A percentile compares a stretch with the other conserved stretches of the same genome.
These are phyloP conservation scores for Laterallus jamaicensis DNA, from an alignment of 2,113 vertebrate genomes.

Conservation along the genomic window DNA sequence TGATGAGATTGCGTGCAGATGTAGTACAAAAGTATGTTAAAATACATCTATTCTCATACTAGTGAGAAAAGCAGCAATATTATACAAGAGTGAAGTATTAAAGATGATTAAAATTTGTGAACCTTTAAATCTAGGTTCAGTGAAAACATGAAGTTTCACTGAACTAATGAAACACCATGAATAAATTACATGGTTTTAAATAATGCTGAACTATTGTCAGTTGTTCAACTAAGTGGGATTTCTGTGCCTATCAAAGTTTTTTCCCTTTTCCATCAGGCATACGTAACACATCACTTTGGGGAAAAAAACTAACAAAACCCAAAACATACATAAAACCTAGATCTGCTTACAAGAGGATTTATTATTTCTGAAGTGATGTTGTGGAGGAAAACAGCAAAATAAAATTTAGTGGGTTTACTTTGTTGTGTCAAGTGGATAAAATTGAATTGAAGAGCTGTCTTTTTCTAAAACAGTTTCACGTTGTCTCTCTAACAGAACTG, in stretches of 20 bases:
- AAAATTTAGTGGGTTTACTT: background rate
- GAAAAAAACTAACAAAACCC: background rate
- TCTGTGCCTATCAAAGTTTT: background rate
- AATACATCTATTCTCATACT: background rate
- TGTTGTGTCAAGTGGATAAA: background rate
- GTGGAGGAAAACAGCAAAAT: background rate
- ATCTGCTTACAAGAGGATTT: background rate
- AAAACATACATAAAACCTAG: background rate
- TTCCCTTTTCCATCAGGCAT: background rate
- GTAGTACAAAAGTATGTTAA: background rate
- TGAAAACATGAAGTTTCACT: background rate
- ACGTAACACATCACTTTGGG: background rate
- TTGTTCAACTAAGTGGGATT: background rate
- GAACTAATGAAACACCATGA: background rate
- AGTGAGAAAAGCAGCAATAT: background rate
- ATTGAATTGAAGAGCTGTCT: conserved; percentile 41
- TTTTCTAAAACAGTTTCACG: conserved; percentile 1
- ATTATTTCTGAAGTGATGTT: background rate
- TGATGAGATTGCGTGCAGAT: background rate
- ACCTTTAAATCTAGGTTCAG: background rate
- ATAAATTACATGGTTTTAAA: background rate
- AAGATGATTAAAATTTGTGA: background rate
- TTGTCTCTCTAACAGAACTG: background rate
- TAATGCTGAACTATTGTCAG: background rate
- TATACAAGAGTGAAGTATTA: background rate